Conservation (phyloP, 1,140 invertebrate genomes). For the Drosophila pallidifrons region DNA sequence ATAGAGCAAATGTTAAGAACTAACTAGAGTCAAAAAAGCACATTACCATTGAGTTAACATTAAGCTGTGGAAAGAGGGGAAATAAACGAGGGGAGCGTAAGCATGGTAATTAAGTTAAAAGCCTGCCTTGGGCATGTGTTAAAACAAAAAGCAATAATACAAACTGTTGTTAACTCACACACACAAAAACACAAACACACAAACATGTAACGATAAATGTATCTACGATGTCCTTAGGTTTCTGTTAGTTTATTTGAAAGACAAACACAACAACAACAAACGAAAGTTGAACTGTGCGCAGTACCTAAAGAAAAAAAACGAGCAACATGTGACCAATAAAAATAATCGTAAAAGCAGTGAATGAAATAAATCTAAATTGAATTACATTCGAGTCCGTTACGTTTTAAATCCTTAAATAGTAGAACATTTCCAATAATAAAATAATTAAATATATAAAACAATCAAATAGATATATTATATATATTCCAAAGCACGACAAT, state of each 20-base stretch:
- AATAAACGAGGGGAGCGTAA: constrained; percentile 21
- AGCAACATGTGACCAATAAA: constrained; percentile 77
- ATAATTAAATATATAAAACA: neutral
- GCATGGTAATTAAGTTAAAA: constrained; percentile 67
- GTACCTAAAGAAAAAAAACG: constrained; percentile 62
- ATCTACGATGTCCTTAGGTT: constrained; percentile 57
- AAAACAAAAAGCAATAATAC: constrained; percentile 71
- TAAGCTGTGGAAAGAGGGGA: constrained; percentile 51
- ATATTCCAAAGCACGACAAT: constrained; percentile 14
- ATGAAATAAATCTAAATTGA: constrained; percentile 14
- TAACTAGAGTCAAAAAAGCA: constrained; percentile 5
- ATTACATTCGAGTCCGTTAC: constrained; percentile 7
- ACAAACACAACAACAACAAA: constrained; percentile 58
- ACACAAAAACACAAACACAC: constrained; percentile 25
- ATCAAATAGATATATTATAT: constrained; percentile 4
- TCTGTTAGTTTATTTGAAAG: constrained; percentile 69
- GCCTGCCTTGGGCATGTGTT: constrained; percentile 52
- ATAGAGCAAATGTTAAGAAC: constrained; percentile 40
- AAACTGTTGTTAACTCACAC: constrained; percentile 54
- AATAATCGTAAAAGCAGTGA: constrained; percentile 36
- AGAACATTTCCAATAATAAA: constrained; percentile 18
- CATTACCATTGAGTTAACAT: constrained; percentile 68
- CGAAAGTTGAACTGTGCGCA: constrained; percentile 61
- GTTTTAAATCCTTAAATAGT: constrained; percentile 8
- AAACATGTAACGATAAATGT: constrained; percentile 8